These are phyloP conservation scores for Phodopus roborovskii DNA, from an alignment of 2,113 vertebrate species.

Conservation along the genomic window DNA sequence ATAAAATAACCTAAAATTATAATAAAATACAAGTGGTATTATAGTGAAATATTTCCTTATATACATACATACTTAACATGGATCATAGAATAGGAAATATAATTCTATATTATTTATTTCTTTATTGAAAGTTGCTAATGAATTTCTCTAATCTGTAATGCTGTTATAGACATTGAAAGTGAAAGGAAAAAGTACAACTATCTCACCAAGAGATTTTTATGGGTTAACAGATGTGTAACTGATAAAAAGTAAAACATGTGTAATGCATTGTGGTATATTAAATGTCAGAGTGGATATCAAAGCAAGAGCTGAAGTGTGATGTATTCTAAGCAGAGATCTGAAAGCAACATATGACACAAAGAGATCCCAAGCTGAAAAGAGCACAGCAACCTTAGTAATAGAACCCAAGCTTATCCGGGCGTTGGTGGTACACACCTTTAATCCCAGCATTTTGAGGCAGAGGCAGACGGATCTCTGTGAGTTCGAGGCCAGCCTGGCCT, in stretches of 20 bases:
- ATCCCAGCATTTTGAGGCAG: too few species aligned
- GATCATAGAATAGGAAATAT: background rate
- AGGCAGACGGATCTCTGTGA: too few species aligned
- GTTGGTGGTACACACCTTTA: too few species aligned
- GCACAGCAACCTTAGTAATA: rapidly evolving
- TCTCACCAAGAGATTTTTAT: background rate
- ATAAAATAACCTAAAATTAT: background rate
- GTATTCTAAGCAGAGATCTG: background rate
- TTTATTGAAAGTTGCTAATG: background rate
- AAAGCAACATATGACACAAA: background rate
- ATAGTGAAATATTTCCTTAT: background rate
- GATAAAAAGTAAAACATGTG: background rate
- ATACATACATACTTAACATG: background rate
- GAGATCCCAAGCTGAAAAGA: background rate
- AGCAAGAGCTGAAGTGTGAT: background rate
- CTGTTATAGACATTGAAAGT: background rate
- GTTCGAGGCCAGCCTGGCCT: too few species aligned
- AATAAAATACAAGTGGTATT: background rate
- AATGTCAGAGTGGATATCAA: background rate
- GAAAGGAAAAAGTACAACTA: background rate
- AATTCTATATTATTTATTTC: background rate
- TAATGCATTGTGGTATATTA: too few species aligned
- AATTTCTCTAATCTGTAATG: background rate
- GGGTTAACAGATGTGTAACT: background rate
- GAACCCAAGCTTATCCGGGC: background rate